Evolutionary conservation across 2,888 invertebrate genomes (phyloP), one percentile per base, ranked within the genome.

Genomic region (Mimumesa dahlbomi): DNA sequence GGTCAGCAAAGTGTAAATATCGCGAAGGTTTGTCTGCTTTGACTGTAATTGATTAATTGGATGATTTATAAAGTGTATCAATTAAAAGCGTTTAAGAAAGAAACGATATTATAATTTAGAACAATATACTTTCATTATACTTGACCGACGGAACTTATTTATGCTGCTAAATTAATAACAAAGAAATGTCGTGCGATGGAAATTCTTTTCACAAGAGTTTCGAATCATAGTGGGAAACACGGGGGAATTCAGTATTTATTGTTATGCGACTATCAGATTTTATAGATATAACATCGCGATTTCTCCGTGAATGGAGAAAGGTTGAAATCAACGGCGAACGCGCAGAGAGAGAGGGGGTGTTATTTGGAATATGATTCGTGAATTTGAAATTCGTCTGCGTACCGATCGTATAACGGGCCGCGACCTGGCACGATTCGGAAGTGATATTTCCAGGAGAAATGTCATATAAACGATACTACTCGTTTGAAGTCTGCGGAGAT

Each of bases 311-410:
- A 63, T 43, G 40, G 29, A 45, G 31, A 56, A 46, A 36, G 43
- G 45, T 50, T 42, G 36, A 52, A 65, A 66, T 68, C 48, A 63
- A 57, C 52, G 67, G 53, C 56, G 65, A 63, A 19, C 48, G 40
- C 43, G 7, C 34, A 42, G 40, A 25, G 45, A 18, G 63, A 56
- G 64, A 63, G 61, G 34, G 54, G 45, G 56, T n/a, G n/a, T n/a
- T n/a, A n/a, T n/a, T n/a, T n/a, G n/a, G n/a, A n/a, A 68, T 58
- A 65, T 65, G 68, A 69, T 62, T 64, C 42, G 73, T 58, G 66
- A 73, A 74, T 75, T 74, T 76, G 46, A 54, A 63, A 67, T 75
- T 64, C 65, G 72, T 61, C 74, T 66, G 54, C 71, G 74, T 79
- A 69, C 64, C 62, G 66, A 56, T 67, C 59, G 54, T 70, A 75